These are phyloP conservation scores for Anoura caudifer DNA, from an alignment of 2,113 vertebrate species.

Conservation along the genomic window DNA sequence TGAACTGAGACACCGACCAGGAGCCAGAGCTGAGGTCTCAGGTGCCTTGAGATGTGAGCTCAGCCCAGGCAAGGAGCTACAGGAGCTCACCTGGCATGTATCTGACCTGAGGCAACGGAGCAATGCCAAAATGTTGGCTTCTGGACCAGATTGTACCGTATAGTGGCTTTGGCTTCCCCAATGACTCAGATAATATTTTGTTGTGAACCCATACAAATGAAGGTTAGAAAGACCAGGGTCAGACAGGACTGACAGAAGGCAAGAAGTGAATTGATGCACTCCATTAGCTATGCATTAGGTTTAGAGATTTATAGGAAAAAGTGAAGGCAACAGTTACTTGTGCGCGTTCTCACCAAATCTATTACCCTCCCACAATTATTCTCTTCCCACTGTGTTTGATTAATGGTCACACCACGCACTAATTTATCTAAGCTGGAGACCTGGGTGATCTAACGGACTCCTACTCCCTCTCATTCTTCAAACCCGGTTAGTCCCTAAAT, in stretches of 20 bases:
- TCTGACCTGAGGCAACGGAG: not conserved
- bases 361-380: not conserved
- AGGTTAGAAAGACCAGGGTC: not conserved
- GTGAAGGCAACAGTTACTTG: not conserved
- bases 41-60: not conserved
- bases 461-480: not conserved
- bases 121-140: not conserved
- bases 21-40: not conserved
- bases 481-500: not conserved
- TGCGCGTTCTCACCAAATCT: not conserved
- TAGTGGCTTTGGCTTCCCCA: not conserved
- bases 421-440: not conserved
- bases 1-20: fast-evolving
- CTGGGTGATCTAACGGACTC: not conserved
- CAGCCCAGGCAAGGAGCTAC: not conserved
- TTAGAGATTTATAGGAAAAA: not conserved
- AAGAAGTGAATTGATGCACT: not conserved
- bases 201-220: not conserved
- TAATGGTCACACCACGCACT: fast-evolving
- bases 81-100: not conserved
- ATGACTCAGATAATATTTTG: not conserved
- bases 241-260: not conserved
- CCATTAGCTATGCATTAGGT: not conserved
- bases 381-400: not conserved
- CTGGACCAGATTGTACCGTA: not conserved